A percentile compares a stretch with the other conserved stretches of the same genome.
phyloP scores from a whole-genome alignment of 1,140 invertebrate genomes.

The Venturia canescens region DNA sequence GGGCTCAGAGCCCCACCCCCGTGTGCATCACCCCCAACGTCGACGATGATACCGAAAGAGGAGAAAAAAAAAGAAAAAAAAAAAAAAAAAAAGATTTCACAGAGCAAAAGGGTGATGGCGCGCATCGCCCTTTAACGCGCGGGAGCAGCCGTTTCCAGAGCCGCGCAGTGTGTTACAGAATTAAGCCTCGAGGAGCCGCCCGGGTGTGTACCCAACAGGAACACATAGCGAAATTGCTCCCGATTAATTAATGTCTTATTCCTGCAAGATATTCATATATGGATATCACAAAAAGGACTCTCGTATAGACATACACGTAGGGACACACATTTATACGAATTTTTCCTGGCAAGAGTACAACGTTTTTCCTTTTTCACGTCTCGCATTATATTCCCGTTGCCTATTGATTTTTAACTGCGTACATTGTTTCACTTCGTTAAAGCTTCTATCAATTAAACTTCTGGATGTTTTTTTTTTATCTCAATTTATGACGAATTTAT shows the following conservation, averaged over 20 bases:
- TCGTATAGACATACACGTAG: background rate
- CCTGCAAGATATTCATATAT: constrained; percentile 1
- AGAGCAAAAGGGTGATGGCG: constrained; percentile 3
- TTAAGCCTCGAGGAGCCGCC: background rate
- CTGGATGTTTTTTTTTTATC: too few relatives aligned
- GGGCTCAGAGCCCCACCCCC: background rate
- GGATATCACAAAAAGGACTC: background rate
- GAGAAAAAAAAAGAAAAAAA: background rate
- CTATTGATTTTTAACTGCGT: constrained; percentile 1
- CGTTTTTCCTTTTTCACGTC: background rate
- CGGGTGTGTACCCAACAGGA: constrained; percentile 17
- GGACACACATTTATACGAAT: background rate
- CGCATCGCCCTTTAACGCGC: constrained; percentile 8
- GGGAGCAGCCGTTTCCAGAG: background rate
- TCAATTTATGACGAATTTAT: constrained; percentile 7
- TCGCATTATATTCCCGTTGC: background rate
- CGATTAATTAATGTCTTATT: constrained; percentile 24
- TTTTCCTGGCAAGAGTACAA: constrained; percentile 5
- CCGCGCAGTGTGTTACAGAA: constrained; percentile 7
- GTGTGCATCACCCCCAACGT: background rate
- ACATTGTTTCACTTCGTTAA: constrained; percentile 14
- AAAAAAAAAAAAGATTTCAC: background rate
- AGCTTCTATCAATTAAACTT: constrained; percentile 26
- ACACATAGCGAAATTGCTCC: constrained; percentile 23
- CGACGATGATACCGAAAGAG: background rate